Evolutionary conservation across 2,113 vertebrate genomes (phyloP).

Genomic region (Thamnaconus septentrionalis): DNA sequence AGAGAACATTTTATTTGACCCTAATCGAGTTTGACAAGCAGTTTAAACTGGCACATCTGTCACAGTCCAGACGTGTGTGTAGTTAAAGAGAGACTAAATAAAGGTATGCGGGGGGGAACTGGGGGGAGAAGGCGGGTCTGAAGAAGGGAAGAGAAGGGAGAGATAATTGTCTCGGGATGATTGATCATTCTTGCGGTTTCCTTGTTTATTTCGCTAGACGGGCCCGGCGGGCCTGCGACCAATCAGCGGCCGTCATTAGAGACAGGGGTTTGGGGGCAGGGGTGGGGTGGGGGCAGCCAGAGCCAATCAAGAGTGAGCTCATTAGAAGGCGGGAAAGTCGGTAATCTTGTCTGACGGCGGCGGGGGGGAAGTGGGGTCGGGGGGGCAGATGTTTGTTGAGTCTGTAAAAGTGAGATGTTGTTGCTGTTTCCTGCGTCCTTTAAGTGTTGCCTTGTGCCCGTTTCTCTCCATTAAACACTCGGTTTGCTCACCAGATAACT

Average conservation of each 20-base stretch:
- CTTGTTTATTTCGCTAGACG: conserved; percentile 63
- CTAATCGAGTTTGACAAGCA: conserved; percentile 54
- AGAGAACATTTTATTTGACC: conserved; percentile 12
- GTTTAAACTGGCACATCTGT: conserved; percentile 37
- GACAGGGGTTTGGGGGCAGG: background rate
- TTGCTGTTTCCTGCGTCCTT: background rate
- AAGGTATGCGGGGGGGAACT: conserved; percentile 8
- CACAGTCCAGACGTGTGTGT: conserved; percentile 41
- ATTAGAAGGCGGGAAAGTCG: conserved; percentile 18
- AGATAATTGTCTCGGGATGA: conserved; percentile 55
- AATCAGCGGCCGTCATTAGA: conserved; percentile 61
- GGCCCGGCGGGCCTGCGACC: conserved; percentile 45
- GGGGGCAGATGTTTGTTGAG: conserved; percentile 13
- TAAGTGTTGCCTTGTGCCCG: background rate
- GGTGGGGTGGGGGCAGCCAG: conserved; percentile 15
- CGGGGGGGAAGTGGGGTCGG: too few relatives aligned
- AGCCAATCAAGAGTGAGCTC: conserved; percentile 39
- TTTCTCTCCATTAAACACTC: too few relatives aligned
- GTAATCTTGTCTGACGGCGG: conserved; percentile 9
- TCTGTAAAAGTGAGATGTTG: conserved; percentile 4
- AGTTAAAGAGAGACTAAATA: conserved; percentile 26
- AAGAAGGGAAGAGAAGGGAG: background rate
- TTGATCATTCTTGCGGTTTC: conserved; percentile 47
- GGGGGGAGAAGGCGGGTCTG: background rate
- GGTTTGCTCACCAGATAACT: too few relatives aligned